Evolutionary conservation across 1,140 invertebrate species (phyloP).

Genomic region (Heliconius himera): DNA sequence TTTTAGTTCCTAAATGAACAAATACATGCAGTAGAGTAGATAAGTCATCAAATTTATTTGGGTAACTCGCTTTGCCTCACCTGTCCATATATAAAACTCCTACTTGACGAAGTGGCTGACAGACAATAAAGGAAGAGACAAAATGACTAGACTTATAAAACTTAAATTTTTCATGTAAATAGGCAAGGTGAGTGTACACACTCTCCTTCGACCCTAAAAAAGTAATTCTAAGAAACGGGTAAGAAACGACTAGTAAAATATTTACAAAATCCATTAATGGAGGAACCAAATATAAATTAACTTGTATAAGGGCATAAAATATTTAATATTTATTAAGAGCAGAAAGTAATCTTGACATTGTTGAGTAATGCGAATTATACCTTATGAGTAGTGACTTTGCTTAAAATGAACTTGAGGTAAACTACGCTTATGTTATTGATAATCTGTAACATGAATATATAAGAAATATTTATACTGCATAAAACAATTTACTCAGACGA

Average conservation of each 20-base stretch:
- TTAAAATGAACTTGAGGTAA: neutral
- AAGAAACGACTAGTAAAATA: neutral
- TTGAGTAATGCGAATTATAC: neutral
- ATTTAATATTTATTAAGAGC: neutral
- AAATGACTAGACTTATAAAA: too few relatives aligned
- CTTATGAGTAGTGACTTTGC: neutral
- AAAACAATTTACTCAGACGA: too few relatives aligned
- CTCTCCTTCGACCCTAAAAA: too few relatives aligned
- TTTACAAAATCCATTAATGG: neutral
- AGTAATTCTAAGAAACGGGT: too few relatives aligned
- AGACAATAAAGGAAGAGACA: too few relatives aligned
- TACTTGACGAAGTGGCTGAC: too few relatives aligned
- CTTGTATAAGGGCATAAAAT: neutral
- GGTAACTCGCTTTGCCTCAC: neutral
- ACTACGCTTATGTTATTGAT: neutral
- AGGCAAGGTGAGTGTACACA: too few relatives aligned
- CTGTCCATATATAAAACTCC: too few relatives aligned
- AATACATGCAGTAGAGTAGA: too few relatives aligned
- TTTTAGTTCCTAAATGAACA: too few relatives aligned
- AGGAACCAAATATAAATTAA: neutral
- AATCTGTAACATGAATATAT: neutral
- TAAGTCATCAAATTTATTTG: too few relatives aligned
- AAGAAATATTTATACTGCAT: neutral
- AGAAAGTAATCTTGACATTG: neutral
- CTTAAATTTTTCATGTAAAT: too few relatives aligned